Evolutionary conservation across 2,888 invertebrate genomes (phyloP), one percentile per base, ranked within the genome.

Genomic region (Glaucopsyche alexis): DNA sequence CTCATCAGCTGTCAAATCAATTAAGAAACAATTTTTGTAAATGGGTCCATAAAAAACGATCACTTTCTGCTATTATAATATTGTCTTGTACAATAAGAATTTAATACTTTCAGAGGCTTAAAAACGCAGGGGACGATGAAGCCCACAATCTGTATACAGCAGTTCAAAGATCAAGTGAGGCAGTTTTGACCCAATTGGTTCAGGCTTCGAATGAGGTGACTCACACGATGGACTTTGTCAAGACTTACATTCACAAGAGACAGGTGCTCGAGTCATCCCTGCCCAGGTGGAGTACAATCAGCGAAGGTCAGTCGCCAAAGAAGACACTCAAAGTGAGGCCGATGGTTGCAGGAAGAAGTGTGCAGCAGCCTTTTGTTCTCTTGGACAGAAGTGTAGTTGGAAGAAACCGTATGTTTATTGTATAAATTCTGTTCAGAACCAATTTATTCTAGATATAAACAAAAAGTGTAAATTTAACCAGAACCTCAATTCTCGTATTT

Each of bases 291-390:
- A 90, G 87, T 75, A 80, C 78, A 1, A 78, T 87, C 1, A 82
- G 87, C n/a, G 85, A 82, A 5, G 85, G 87, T 6, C 87, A 87
- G 0, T 83, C 79, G 29, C 80, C 76, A 0, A 88, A 89, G 11
- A 88, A 83, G 76, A 82, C 91, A 4, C 87, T 90, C 76, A 78
- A 87, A 73, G 92, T 93, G 3, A 87, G 86, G 0, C 92, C 92
- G 0, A 79, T 87, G 81, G 81, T 90, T 55, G 91, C 89, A 0
- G 92, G 92, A 0, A 86, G 85, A 75, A 85, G 87, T 0, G 87
- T 91, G 76, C 92, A 92, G 76, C 92, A 92, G 76, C 92, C 92
- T 0, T 90, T 91, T 0, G 91, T 93, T 0, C 82, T 90, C 4
- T 80, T 93, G 2, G 89, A 86, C 70, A 83, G 91, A 74, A 84